These are phyloP conservation scores for Edolisoma coerulescens DNA, from an alignment of 2,113 vertebrate genomes.

Conservation along the genomic window DNA sequence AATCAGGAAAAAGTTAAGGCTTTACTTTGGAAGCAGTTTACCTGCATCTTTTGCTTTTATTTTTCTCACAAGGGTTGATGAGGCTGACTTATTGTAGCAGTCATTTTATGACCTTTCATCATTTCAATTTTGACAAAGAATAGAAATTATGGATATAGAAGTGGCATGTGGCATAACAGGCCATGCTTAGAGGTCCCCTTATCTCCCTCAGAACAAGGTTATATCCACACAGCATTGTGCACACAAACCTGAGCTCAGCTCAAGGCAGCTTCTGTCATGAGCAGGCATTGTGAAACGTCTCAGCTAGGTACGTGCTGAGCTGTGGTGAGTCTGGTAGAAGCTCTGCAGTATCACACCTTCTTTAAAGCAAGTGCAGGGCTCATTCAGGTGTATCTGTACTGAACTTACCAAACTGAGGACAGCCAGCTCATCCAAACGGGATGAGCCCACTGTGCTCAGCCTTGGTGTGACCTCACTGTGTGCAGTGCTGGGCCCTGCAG, in stretches of 20 bases:
- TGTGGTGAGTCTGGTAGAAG: not conserved
- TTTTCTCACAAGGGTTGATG: not conserved
- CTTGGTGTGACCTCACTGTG: accelerated
- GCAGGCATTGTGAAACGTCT: not conserved
- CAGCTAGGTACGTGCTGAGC: not conserved
- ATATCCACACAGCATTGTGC: not conserved
- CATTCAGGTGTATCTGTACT: not conserved
- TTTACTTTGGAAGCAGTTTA: not conserved
- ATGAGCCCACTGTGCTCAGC: accelerated
- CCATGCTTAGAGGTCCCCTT: not conserved
- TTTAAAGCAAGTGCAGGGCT: not conserved
- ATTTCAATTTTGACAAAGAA: not conserved
- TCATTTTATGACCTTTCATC: not conserved
- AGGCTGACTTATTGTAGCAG: not conserved
- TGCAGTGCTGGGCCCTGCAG: no score
- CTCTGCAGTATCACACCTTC: not conserved
- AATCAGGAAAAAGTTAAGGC: not conserved
- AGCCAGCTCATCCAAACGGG: not conserved
- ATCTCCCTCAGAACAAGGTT: not conserved
- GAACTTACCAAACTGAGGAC: not conserved
- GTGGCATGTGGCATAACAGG: not conserved
- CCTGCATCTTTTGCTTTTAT: not conserved
- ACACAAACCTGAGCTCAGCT: not conserved
- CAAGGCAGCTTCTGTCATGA: not conserved
- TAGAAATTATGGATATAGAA: not conserved